Base-by-base conservation (phyloP, 2,888 invertebrate species). In the Nipponacmea schrenckii region DNA sequence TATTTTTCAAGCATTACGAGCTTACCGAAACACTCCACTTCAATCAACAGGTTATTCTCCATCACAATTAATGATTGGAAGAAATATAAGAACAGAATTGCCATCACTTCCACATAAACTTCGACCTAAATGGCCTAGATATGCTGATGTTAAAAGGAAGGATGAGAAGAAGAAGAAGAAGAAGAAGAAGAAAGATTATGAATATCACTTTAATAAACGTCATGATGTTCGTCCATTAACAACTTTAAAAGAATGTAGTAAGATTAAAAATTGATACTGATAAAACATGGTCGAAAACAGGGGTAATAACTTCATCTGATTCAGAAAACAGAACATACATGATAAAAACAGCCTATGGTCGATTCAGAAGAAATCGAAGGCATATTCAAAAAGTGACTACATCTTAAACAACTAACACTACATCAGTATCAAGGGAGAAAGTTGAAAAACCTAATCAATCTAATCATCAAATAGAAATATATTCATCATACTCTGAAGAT, bases 251-350 rank as follows among this genome's bases (percentile, higher is more conserved):
- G 50, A 27, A 66, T n/a, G 3, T 10, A 17, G 65, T 64, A 48
- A 20, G 50, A 31, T 46, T 66, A 48, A 70, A 70, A 50, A 4
- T 70, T n/a, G 65, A 70, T 24, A 50, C n/a, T 14, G 70, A 70
- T 17, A 70, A 70, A 15, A 27, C n/a, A 20, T 69, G 45, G 69
- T 15, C 17, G 7, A 63, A 39, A 20, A 44, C 69, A 69, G 31
- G 69, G 26, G 48, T 46, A n/a, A n/a, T n/a, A 15, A 17, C 17
- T 17, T 46, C 48, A 46, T 46, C 48, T 27, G 15, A 17, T 26
- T 17, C 31, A 8, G 56, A 20, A n/a, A 48, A 48, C 8, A 15
- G 68, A 20, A 50, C 68, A 26, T 68, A 62, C 44, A 31, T 45
- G 2, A 68, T 68, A 20, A n/a, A 62, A 62, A 62, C 62, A 8